phyloP scores from a whole-genome alignment of 2,113 vertebrate genomes.

The Spea multiplicata region DNA sequence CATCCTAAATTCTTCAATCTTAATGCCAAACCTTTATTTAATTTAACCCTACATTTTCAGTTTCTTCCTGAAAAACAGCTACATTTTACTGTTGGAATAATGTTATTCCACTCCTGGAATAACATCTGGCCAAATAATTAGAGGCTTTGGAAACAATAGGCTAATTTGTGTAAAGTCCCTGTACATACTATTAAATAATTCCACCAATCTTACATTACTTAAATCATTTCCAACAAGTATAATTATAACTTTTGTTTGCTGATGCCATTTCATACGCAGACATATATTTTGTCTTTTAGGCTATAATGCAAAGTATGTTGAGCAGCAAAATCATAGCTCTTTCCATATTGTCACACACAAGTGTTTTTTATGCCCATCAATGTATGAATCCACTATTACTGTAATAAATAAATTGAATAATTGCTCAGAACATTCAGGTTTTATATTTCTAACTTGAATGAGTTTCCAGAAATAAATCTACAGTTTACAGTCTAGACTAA shows the following conservation, averaged over 20 bases:
- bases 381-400: too few relatives aligned
- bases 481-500: too few relatives aligned
- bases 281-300: background rate
- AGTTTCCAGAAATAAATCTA: too few relatives aligned
- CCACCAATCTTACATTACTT: background rate
- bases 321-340: too few relatives aligned
- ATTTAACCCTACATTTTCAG: background rate
- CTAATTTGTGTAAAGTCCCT: background rate
- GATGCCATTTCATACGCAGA: background rate
- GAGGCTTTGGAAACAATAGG: background rate
- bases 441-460: too few relatives aligned
- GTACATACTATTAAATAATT: background rate
- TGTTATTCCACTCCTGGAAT: slow-evolving; percentile 1
- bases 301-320: too few relatives aligned
- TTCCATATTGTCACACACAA: too few relatives aligned
- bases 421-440: too few relatives aligned
- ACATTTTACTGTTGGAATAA: background rate
- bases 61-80: background rate
- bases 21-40: background rate
- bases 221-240: slow-evolving; percentile 1
- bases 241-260: background rate
- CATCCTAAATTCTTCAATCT: background rate
- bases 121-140: slow-evolving; percentile 5
- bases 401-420: too few relatives aligned
- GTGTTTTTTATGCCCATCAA: too few relatives aligned